Conservation (phyloP, 1,140 invertebrate genomes). For the Adoxophyes honmai region DNA sequence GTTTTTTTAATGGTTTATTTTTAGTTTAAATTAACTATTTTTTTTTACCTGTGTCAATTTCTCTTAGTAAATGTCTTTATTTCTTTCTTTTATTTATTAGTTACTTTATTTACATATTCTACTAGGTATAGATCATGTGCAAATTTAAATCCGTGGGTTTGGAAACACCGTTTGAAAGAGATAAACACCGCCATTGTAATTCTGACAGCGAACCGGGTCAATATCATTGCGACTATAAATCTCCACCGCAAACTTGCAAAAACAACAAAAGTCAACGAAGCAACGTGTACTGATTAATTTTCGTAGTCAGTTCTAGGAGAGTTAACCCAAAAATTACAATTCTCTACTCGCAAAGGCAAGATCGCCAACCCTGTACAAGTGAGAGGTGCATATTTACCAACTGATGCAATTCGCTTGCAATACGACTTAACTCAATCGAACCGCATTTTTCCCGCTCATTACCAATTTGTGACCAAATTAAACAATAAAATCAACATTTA, state of each 20-base stretch:
- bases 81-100: too few species aligned
- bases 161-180: slow-evolving; percentile 1
- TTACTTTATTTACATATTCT: too few species aligned
- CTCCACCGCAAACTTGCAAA: background rate
- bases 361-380: slow-evolving; percentile 38
- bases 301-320: background rate
- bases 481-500: slow-evolving; percentile 1
- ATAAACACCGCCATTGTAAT: background rate
- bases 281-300: background rate
- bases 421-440: slow-evolving; percentile 50
- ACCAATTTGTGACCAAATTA: slow-evolving; percentile 8
- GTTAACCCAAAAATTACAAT: background rate
- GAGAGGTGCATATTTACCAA: slow-evolving; percentile 43
- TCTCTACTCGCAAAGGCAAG: background rate
- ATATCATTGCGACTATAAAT: background rate
- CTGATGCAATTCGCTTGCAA: slow-evolving; percentile 58
- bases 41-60: too few species aligned
- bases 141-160: background rate
- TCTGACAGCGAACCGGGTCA: background rate
- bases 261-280: too few species aligned
- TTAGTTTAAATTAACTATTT: too few species aligned
- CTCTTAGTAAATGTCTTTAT: too few species aligned
- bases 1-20: too few species aligned
- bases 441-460: slow-evolving; percentile 7
- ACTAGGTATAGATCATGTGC: too few species aligned